Conservation (phyloP, 2,888 invertebrate species). For the Eulithis testata region DNA sequence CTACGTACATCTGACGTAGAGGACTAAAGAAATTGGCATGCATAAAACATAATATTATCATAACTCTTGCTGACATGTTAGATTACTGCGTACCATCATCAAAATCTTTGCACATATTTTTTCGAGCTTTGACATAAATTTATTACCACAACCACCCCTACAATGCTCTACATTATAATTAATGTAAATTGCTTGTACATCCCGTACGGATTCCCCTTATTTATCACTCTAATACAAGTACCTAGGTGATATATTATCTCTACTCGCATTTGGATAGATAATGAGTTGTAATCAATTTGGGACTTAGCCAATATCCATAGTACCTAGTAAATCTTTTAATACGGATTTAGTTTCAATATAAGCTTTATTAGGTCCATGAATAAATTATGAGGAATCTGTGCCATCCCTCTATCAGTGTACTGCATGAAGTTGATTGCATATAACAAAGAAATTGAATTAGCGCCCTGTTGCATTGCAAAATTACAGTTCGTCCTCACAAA, state of each 20-base stretch:
- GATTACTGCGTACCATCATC: slow-evolving; percentile 2
- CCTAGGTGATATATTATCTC: slow-evolving; percentile 25
- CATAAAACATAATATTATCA: too few species aligned
- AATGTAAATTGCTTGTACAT: slow-evolving; percentile 17
- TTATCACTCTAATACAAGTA: slow-evolving; percentile 25
- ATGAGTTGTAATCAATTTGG: slow-evolving; percentile 40
- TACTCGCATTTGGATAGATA: slow-evolving; percentile 33
- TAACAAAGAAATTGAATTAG: too few species aligned
- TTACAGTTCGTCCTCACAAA: too few species aligned
- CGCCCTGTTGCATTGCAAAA: too few species aligned
- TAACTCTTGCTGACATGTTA: not conserved
- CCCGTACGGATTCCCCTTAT: slow-evolving; percentile 19
- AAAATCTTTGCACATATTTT: slow-evolving; percentile 16
- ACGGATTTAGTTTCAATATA: slow-evolving; percentile 26
- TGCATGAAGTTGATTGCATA: too few species aligned
- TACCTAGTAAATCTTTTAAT: slow-evolving; percentile 28
- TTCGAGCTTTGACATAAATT: slow-evolving; percentile 13
- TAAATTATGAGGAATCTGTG: slow-evolving; percentile 5
- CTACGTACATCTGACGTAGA: too few species aligned
- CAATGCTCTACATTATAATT: slow-evolving; percentile 24
- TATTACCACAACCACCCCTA: slow-evolving; percentile 10
- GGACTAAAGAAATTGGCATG: too few species aligned
- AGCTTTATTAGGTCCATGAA: slow-evolving; percentile 15
- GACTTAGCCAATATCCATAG: slow-evolving; percentile 37
- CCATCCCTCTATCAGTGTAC: not conserved